Evolutionary conservation across 2,113 vertebrate genomes (phyloP).

Genomic region (Propithecus coquereli): DNA sequence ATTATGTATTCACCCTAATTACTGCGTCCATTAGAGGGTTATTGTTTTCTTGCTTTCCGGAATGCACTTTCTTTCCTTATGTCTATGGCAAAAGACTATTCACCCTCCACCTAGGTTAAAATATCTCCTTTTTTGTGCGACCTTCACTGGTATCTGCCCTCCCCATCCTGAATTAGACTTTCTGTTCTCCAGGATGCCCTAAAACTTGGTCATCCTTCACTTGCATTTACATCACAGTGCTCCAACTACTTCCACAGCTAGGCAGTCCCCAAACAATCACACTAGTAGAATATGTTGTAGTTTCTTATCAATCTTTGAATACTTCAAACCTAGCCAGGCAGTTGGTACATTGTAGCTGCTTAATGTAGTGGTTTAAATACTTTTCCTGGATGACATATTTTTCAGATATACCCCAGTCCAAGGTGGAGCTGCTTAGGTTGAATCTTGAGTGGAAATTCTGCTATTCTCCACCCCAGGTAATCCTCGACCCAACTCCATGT

Average conservation of each 20-base stretch:
- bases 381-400: not conserved
- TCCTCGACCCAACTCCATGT: too few relatives aligned
- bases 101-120: not conserved
- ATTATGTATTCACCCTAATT: not conserved
- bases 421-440: not conserved
- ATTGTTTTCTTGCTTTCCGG: not conserved
- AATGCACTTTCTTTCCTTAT: not conserved
- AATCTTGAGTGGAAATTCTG: not conserved
- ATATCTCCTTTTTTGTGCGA: not conserved
- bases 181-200: not conserved
- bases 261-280: accelerated
- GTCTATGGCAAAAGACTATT: not conserved
- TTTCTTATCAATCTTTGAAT: not conserved
- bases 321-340: not conserved
- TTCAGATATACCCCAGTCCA: not conserved
- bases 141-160: not conserved
- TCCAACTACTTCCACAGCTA: too few relatives aligned
- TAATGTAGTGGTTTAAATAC: not conserved
- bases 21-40: not conserved
- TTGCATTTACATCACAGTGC: accelerated
- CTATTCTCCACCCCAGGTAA: not conserved
- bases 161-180: not conserved
- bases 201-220: not conserved
- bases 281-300: not conserved
- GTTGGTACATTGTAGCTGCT: too few relatives aligned